Conservation (phyloP, 2,888 invertebrate species). For the Dryadula phaetusa region DNA sequence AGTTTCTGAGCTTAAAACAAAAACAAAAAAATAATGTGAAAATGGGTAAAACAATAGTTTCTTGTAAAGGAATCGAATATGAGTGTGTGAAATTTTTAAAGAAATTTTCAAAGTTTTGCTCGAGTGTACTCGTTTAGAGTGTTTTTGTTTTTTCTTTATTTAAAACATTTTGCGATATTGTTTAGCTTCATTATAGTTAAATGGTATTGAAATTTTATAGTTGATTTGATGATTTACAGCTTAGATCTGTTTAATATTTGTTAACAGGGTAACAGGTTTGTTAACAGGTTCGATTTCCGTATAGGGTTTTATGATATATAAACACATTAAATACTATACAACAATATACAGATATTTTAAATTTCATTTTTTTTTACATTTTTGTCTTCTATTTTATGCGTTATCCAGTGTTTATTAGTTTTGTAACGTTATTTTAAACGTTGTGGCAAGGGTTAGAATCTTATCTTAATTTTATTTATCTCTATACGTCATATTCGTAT, state of each 20-base stretch:
- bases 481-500: no score
- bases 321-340: no score
- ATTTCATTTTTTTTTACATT: no score
- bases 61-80: conserved; percentile 34
- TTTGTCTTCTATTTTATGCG: no score
- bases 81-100: conserved; percentile 16
- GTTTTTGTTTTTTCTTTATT: conserved; percentile 15
- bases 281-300: no score
- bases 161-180: not conserved
- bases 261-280: no score
- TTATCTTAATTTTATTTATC: no score
- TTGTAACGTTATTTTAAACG: no score
- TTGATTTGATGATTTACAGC: not conserved
- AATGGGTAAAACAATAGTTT: conserved; percentile 41
- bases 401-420: no score
- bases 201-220: not conserved
- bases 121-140: not conserved
- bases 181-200: not conserved
- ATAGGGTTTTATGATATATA: no score
- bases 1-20: conserved; percentile 46
- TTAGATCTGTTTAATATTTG: not conserved
- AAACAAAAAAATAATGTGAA: conserved; percentile 22
- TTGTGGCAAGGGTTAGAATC: no score
- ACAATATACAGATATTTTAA: no score
- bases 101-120: conserved; percentile 1